Conservation (phyloP, 2,797 vertebrate species). For the Oreonectes daqikongensis region DNA sequence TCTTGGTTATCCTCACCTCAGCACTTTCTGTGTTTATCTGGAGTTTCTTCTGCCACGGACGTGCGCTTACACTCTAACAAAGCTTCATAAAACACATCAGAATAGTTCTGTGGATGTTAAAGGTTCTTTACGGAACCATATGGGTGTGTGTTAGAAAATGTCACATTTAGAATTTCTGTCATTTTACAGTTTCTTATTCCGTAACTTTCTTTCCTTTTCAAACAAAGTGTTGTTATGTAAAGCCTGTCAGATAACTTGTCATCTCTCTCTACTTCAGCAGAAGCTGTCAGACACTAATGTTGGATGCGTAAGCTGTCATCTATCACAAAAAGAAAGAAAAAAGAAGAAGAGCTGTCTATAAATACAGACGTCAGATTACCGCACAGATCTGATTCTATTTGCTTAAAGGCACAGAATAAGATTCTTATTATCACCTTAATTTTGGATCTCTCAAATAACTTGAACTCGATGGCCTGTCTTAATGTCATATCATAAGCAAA, state of each 20-base stretch:
- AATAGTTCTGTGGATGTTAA: neutral
- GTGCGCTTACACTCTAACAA: neutral
- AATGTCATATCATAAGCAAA: too few relatives aligned
- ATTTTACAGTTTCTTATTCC: neutral
- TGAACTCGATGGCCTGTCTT: too few relatives aligned
- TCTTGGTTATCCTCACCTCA: neutral
- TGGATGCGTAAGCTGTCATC: neutral
- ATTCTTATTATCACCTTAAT: too few relatives aligned
- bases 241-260: neutral
- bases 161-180: neutral
- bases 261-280: neutral
- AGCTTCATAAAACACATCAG: neutral
- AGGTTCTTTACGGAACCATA: neutral
- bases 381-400: neutral
- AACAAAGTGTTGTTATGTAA: neutral
- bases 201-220: neutral
- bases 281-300: neutral
- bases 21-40: conserved; percentile 7
- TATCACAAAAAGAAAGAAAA: neutral
- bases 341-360: neutral
- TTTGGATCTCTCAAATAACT: too few relatives aligned
- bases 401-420: neutral
- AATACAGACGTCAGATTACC: neutral
- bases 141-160: neutral
- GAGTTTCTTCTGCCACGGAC: neutral